These are phyloP conservation scores for Pantherophis vulpinus DNA, from an alignment of 2,797 vertebrate species.

Conservation along the genomic window DNA sequence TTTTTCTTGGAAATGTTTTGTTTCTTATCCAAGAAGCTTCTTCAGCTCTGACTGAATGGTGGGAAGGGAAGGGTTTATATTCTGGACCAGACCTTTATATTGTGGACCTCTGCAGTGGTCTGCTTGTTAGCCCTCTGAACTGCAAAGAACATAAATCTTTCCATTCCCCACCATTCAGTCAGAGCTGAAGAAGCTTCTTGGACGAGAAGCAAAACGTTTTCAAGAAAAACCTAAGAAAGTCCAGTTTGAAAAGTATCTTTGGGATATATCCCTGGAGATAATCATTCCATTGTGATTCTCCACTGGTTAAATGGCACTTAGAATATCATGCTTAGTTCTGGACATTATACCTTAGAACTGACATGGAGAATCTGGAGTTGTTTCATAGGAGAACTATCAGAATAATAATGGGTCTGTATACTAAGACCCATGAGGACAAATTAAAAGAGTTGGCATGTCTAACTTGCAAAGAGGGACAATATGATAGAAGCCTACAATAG, in stretches of 20 bases:
- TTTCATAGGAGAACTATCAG: background rate
- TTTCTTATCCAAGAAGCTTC: background rate
- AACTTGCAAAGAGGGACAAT: background rate
- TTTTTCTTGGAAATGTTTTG: too few relatives aligned
- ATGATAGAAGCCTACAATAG: background rate
- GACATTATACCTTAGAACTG: background rate
- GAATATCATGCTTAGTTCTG: background rate
- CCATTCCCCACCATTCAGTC: background rate
- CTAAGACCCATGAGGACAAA: background rate
- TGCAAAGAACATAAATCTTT: background rate
- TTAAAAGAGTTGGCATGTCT: background rate
- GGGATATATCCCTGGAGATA: background rate
- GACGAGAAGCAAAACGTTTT: too few relatives aligned
- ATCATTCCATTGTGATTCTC: background rate
- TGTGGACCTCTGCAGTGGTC: too few relatives aligned
- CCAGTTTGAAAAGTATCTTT: background rate
- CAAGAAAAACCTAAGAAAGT: too few relatives aligned
- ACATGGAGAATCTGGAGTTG: background rate
- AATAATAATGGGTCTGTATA: background rate
- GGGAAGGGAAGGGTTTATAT: too few relatives aligned
- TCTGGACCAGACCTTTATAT: too few relatives aligned
- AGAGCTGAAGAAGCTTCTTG: background rate
- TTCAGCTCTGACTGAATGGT: too few relatives aligned
- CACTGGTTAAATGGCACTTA: background rate
- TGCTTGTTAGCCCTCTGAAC: too few relatives aligned